These are phyloP conservation scores for Cephus pulcher DNA, from an alignment of 2,888 invertebrate species.

Conservation along the genomic window DNA sequence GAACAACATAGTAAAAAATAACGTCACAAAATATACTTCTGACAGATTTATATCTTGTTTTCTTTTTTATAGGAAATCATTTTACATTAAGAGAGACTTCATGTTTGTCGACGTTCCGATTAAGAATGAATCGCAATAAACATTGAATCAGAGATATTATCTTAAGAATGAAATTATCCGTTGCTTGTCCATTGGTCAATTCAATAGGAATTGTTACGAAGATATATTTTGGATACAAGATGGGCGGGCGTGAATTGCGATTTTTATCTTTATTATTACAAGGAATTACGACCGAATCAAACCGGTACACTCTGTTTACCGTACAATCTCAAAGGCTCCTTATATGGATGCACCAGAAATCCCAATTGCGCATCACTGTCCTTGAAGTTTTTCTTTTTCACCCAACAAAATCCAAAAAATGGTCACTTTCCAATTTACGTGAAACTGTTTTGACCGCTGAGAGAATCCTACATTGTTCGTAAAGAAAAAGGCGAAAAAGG, in stretches of 20 bases:
- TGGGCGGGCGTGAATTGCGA: not conserved
- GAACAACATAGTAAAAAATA: not conserved
- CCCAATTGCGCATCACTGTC: not conserved
- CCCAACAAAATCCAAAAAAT: not conserved
- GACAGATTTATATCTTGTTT: not conserved
- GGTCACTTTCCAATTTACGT: not conserved
- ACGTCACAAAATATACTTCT: not conserved
- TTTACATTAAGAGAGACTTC: not conserved
- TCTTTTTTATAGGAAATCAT: not conserved
- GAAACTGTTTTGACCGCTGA: constrained; percentile 35
- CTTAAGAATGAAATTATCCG: not conserved
- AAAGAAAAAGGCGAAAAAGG: constrained; percentile 13
- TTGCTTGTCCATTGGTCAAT: not conserved
- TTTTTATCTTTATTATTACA: not conserved
- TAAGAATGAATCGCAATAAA: not conserved
- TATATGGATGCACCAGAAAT: not conserved
- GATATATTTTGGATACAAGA: not conserved
- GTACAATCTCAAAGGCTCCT: not conserved
- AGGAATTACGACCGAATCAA: not conserved
- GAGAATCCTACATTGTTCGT: constrained; percentile 27
- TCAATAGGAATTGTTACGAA: not conserved
- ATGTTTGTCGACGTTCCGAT: not conserved
- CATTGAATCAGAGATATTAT: not conserved
- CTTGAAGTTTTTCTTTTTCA: not conserved
- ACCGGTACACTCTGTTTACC: not conserved